Evolutionary conservation across 2,113 vertebrate genomes (phyloP).

Genomic region (Arizona elegans): DNA sequence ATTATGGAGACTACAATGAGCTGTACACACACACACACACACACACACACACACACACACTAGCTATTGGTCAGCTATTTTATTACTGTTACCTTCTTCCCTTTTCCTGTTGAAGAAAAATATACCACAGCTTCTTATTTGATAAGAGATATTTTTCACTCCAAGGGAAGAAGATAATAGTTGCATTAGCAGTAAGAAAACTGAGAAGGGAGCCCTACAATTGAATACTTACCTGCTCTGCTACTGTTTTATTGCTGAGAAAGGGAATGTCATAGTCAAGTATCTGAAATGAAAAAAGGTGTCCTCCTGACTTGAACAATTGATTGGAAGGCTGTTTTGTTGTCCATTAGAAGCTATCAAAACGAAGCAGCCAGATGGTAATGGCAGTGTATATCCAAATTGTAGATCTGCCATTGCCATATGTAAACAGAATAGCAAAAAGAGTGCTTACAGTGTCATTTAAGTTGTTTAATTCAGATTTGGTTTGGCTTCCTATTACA

Average conservation of each 20-base stretch:
- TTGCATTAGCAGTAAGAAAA: not conserved
- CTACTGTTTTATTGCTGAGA: not conserved
- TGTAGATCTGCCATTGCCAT: not conserved
- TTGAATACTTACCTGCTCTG: not conserved
- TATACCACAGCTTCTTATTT: not conserved
- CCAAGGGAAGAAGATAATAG: not conserved
- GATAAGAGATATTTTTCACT: not conserved
- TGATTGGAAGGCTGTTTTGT: not conserved
- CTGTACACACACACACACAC: not conserved
- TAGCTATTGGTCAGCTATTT: not conserved
- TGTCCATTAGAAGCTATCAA: not conserved
- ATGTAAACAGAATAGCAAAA: not conserved
- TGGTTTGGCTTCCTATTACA: not conserved
- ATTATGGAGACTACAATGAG: not conserved
- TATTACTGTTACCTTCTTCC: not conserved
- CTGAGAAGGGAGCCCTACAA: not conserved
- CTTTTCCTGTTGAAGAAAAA: not conserved
- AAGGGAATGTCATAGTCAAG: not conserved
- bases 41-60: not conserved
- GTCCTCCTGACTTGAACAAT: not conserved
- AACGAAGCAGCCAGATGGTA: not conserved
- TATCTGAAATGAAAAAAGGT: not conserved
- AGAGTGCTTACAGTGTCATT: not conserved
- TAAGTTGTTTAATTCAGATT: not conserved
- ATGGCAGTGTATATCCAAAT: not conserved